Base-by-base conservation (phyloP, 2,113 vertebrate genomes). In the Seriola aureovittata region DNA sequence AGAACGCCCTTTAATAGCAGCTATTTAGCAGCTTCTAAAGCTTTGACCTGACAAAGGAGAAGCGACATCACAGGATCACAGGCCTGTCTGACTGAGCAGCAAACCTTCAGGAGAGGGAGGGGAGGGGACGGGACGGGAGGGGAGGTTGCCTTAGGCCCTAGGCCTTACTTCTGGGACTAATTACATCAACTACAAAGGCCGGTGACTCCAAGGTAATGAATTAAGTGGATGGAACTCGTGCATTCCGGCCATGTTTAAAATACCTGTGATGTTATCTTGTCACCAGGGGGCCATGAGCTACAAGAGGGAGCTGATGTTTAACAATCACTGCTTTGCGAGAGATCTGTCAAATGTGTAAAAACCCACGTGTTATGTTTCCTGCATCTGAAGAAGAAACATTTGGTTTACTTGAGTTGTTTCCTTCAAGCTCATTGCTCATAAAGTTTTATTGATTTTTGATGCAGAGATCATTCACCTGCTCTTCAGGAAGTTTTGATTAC, bases 241-340 rank as follows among this genome's bases (percentile, higher is more conserved):
- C 88, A 91, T 91, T 92, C 91, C 88, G 17, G 73, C 83, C 89
- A 70, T 89, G 86, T 93, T 92, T 90, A 81, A 81, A 86, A 91
- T 91, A 85, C 86, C 90, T 85, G 90, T 71, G 81, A 81, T 88
- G 85, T 85, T 89, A 92, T 90, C 89, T 80, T 16, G 76, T 87
- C 71, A 67, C 11, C 29, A 3, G 48, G 23, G 58, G 36, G 68
- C 44, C 38, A 19, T 58, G 4, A 66, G 82, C 72, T 52, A 8
- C 10, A 6, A 57, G 46, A 10, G 21, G 38, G 50, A 71, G 68
- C 42, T 21, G 59, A 68, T 59, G 78, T 73, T 83, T 67, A 50
- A 72, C 71, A 57, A n/a, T 36, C 11, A 42, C 29, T 71, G 10
- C 52, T 48, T 21, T 16, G 14, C 23, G 0, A n/a, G 0, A n/a